Evolutionary conservation across 2,113 vertebrate genomes (phyloP), one percentile per base, ranked within the genome.

Genomic region (Tangachromis dhanisi): DNA sequence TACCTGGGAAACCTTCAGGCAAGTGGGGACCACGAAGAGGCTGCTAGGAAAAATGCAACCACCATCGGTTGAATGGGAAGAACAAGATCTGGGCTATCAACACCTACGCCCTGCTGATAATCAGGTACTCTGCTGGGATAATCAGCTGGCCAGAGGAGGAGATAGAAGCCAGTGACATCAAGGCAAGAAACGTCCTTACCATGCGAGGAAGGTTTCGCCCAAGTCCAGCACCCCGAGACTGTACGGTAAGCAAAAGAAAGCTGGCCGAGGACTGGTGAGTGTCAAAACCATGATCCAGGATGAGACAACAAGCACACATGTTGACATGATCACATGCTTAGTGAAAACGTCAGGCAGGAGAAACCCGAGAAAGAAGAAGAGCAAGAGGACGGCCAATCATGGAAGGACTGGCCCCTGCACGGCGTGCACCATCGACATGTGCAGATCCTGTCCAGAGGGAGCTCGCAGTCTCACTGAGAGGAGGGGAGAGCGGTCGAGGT

Each of bases 171-270:
- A 1, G 9, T 7, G 17, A 35, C 31, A 63, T 63, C 31, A 2
- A 7, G 31, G 17, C 17, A 35, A 63, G 59, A 35, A n/a, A n/a
- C 2, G 0, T 63, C 9, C 17, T 35, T 7, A 63, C 59, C 31
- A 19, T n/a, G 59, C 1, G 6, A 63, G 6, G 17, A 63, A 35
- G 31, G 31, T 35, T 63, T 63, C 2, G 17, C 59, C 31, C 16
- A 19, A 63, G 9, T 63, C 59, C 31, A 63, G 31, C 59, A 0
- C 29, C 59, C 31, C 0, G 9, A 63, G 6, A 12, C 59, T 35
- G 16, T 11, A 61, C 5, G 3, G 16, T 19, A 11, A 33, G 29
- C 29, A 33, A 35, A 63, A 19, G 31, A 11, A 63, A 33, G 59
- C 29, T 33, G 16, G 4, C 16, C 0, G 31, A 66, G 0, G 17